Conservation (phyloP, 2,113 vertebrate genomes). For the Rhodinocichla rosea region DNA sequence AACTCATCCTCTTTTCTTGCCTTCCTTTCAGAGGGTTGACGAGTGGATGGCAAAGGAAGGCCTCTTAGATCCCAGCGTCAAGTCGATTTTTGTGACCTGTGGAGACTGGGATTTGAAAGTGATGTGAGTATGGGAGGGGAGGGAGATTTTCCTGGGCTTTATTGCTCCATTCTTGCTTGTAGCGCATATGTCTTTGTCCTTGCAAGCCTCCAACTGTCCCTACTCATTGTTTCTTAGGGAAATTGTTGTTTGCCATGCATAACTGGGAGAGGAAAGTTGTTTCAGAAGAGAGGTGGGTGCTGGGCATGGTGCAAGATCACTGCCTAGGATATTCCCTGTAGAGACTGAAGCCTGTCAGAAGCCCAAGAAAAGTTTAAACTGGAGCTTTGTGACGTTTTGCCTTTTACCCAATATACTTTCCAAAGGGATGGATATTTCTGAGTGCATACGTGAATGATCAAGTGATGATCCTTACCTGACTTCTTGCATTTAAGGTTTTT, state of each 20-base stretch:
- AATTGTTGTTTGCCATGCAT: neutral
- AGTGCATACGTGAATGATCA: neutral
- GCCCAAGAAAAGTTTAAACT: neutral
- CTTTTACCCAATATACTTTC: neutral
- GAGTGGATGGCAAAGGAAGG: slow-evolving; percentile 86
- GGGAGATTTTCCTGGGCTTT: neutral
- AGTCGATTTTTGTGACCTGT: slow-evolving; percentile 87
- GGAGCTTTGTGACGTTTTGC: neutral
- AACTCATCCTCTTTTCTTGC: slow-evolving; percentile 73
- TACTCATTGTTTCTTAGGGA: neutral
- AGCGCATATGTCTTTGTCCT: neutral
- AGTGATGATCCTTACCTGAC: neutral
- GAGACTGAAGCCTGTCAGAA: neutral
- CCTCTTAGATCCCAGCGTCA: slow-evolving; percentile 83
- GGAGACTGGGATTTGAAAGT: slow-evolving; percentile 89
- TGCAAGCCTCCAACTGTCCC: neutral
- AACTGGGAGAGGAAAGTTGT: neutral
- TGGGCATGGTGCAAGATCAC: neutral
- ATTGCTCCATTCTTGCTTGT: neutral
- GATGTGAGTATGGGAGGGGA: slow-evolving; percentile 79
- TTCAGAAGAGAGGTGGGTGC: neutral
- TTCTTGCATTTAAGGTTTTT: neutral
- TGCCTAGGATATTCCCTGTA: neutral
- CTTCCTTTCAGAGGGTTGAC: slow-evolving; percentile 82
- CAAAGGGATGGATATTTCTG: neutral